These are phyloP conservation scores for Ceyx cyanopectus DNA, from an alignment of 2,113 vertebrate species.

Conservation along the genomic window DNA sequence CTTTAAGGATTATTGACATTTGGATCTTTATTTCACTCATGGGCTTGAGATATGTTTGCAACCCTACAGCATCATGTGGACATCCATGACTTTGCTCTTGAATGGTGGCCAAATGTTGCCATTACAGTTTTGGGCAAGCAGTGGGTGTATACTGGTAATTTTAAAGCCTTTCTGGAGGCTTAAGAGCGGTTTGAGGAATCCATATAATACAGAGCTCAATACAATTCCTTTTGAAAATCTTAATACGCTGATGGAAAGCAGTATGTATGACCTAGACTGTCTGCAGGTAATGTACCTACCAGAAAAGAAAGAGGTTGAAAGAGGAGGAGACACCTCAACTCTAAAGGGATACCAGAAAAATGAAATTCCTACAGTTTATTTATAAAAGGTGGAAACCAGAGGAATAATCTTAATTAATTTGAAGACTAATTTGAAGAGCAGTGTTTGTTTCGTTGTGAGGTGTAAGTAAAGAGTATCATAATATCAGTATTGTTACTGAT, in stretches of 20 bases:
- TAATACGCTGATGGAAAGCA: neutral
- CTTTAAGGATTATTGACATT: neutral
- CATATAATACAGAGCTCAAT: neutral
- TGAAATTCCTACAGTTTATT: neutral
- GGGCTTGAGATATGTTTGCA: neutral
- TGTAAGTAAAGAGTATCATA: neutral
- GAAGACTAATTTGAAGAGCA: neutral
- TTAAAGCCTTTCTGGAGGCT: neutral
- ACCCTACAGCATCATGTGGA: neutral
- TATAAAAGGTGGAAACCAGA: neutral
- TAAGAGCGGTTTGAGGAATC: neutral
- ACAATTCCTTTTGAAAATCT: neutral
- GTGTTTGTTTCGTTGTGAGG: neutral
- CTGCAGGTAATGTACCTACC: neutral
- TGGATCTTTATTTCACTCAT: neutral
- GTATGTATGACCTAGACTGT: neutral
- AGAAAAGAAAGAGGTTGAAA: neutral
- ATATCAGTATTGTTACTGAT: neutral
- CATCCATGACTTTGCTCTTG: neutral
- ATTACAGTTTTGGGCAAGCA: neutral
- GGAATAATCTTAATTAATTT: neutral
- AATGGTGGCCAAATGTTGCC: neutral
- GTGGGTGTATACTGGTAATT: fast-evolving
- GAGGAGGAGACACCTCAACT: neutral
- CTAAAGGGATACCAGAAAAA: neutral